Percentiles rank a stretch among this genome's conserved stretches.
Evolutionary conservation across 2,888 invertebrate genomes (phyloP).

Genomic region (Sialis fuliginosa): DNA sequence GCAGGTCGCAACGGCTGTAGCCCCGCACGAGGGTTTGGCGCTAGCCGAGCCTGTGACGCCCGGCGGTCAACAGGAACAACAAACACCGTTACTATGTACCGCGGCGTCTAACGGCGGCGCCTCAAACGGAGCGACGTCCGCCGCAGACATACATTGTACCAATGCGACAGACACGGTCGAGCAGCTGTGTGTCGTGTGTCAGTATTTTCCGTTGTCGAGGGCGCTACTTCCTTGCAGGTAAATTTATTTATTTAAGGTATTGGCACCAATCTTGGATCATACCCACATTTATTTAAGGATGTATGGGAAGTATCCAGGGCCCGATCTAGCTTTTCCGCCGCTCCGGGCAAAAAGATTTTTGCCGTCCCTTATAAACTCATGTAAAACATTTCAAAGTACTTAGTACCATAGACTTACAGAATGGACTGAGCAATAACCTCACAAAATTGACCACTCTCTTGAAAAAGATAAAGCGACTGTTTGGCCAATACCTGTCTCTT

Average conservation of each 20-base stretch:
- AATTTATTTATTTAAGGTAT: slow-evolving; percentile 8
- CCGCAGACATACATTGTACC: slow-evolving; percentile 20
- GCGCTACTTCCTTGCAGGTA: slow-evolving; percentile 61
- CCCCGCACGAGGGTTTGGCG: slow-evolving; percentile 19
- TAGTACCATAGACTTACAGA: too few relatives aligned
- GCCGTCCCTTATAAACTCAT: too few relatives aligned
- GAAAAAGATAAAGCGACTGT: too few relatives aligned
- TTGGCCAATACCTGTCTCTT: too few relatives aligned
- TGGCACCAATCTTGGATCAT: too few relatives aligned
- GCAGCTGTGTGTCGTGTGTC: slow-evolving; percentile 67
- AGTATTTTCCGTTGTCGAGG: slow-evolving; percentile 55
- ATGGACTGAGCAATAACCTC: too few relatives aligned
- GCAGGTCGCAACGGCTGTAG: slow-evolving; percentile 11
- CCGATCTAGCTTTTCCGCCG: too few relatives aligned
- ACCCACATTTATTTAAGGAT: too few relatives aligned
- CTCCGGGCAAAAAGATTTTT: too few relatives aligned
- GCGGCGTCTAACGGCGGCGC: slow-evolving; percentile 17
- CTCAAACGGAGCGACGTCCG: slow-evolving; percentile 15
- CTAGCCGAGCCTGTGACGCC: slow-evolving; percentile 28
- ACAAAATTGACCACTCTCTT: too few relatives aligned
- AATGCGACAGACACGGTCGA: slow-evolving; percentile 35
- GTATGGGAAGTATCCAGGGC: too few relatives aligned
- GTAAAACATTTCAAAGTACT: too few relatives aligned
- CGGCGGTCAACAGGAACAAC: not conserved
- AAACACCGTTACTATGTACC: not conserved